phyloP scores from a whole-genome alignment of 35 echinoderm and acorn worm species.

The Strongylocentrotus purpuratus region DNA sequence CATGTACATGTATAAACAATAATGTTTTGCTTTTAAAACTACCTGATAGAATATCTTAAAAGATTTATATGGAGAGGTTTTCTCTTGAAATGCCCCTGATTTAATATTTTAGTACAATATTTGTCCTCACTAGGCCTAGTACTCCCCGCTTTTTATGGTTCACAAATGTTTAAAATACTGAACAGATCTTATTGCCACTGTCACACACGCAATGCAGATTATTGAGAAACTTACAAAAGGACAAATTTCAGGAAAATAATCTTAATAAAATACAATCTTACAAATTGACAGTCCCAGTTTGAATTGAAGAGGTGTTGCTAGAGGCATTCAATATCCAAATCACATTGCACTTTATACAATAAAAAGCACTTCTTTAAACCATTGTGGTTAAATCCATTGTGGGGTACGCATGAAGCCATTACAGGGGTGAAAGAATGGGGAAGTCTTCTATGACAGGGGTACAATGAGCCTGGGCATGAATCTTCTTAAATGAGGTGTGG shows the following conservation, averaged over 20 bases:
- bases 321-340: background rate
- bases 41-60: too few species aligned
- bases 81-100: too few species aligned
- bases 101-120: too few species aligned
- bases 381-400: background rate
- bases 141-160: too few species aligned
- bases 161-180: too few species aligned
- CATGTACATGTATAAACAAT: too few species aligned
- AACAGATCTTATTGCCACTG: too few species aligned
- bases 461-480: background rate
- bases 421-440: background rate
- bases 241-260: background rate
- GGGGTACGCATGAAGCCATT: background rate
- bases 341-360: background rate
- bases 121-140: too few species aligned
- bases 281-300: background rate
- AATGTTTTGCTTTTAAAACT: too few species aligned
- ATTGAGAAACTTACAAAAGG: background rate
- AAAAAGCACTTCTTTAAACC: background rate
- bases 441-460: background rate
- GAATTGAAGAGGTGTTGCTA: background rate
- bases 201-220: background rate
- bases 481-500: background rate
- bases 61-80: too few species aligned
- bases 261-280: background rate